Evolutionary conservation across 1,140 invertebrate species (phyloP).

Genomic region (Oryzaephilus surinamensis): DNA sequence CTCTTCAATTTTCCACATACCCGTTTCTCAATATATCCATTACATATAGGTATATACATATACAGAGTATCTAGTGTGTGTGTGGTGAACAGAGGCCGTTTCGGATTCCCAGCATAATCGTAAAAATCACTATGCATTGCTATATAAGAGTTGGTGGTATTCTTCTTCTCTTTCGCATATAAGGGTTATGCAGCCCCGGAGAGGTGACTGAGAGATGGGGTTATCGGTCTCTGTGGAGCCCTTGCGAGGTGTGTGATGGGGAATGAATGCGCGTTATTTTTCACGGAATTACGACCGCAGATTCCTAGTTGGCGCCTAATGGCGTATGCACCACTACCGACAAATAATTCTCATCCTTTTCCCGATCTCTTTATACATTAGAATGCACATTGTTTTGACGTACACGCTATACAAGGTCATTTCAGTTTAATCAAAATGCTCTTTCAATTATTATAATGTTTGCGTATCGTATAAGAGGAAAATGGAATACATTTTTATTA

Average conservation of each 20-base stretch:
- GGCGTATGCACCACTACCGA: background rate
- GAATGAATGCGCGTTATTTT: conserved; percentile 32
- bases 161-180: too few relatives aligned
- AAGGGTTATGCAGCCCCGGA: conserved; percentile 36
- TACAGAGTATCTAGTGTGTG: too few relatives aligned
- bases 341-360: too few relatives aligned
- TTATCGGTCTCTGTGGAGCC: conserved; percentile 33
- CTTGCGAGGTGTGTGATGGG: conserved; percentile 33
- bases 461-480: too few relatives aligned
- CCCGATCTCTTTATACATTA: too few relatives aligned
- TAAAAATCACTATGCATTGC: conserved; percentile 38
- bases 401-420: too few relatives aligned
- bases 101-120: conserved; percentile 35
- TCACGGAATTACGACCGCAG: conserved; percentile 27
- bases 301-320: conserved; percentile 12
- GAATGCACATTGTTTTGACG: too few relatives aligned
- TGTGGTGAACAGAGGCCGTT: conserved; percentile 23
- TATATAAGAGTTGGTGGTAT: conserved; percentile 8
- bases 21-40: conserved; percentile 20
- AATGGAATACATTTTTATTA: too few relatives aligned
- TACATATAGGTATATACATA: conserved; percentile 30
- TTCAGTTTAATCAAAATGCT: too few relatives aligned
- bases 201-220: conserved; percentile 33
- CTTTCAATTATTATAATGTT: too few relatives aligned
- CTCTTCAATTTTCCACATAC: conserved; percentile 27